Conservation (phyloP, 2,888 invertebrate genomes). For the Gasteruption jaculator region DNA sequence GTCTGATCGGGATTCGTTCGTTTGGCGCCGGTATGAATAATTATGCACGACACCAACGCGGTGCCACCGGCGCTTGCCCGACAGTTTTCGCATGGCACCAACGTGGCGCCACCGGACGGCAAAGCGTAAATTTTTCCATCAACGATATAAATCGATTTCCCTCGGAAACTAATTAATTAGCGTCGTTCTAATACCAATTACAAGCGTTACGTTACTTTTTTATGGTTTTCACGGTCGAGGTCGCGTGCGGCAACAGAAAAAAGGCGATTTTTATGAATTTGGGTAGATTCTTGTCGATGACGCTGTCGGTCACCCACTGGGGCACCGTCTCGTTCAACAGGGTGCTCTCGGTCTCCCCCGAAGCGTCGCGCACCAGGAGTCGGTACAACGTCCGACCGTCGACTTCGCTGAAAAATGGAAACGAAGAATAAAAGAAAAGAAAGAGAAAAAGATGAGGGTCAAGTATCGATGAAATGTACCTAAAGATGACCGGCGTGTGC, state of each 20-base stretch:
- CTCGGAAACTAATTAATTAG: too few species aligned
- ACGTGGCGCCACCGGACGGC: too few species aligned
- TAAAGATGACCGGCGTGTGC: constrained; percentile 95
- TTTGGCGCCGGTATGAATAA: too few species aligned
- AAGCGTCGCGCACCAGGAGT: constrained; percentile 82
- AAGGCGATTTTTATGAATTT: constrained; percentile 97
- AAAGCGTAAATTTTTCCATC: too few species aligned
- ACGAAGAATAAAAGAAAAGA: constrained; percentile 4
- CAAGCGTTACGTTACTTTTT: constrained; percentile 56
- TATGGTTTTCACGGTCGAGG: constrained; percentile 60
- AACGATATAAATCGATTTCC: too few species aligned
- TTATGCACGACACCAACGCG: too few species aligned
- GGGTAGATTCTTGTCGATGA: constrained; percentile 89
- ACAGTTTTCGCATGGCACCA: too few species aligned
- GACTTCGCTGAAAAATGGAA: constrained; percentile 69
- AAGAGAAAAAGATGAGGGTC: not conserved
- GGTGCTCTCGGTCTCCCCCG: constrained; percentile 90
- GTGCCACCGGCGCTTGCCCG: too few species aligned
- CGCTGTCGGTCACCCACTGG: constrained; percentile 91
- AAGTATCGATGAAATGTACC: constrained; percentile 56
- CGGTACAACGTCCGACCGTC: constrained; percentile 93
- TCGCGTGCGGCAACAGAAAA: constrained; percentile 90
- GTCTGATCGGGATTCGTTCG: too few species aligned
- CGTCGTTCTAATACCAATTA: not conserved
- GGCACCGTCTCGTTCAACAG: constrained; percentile 92